Conservation (phyloP, 2,797 vertebrate genomes). For the Oryzias dopingdopingensis region DNA sequence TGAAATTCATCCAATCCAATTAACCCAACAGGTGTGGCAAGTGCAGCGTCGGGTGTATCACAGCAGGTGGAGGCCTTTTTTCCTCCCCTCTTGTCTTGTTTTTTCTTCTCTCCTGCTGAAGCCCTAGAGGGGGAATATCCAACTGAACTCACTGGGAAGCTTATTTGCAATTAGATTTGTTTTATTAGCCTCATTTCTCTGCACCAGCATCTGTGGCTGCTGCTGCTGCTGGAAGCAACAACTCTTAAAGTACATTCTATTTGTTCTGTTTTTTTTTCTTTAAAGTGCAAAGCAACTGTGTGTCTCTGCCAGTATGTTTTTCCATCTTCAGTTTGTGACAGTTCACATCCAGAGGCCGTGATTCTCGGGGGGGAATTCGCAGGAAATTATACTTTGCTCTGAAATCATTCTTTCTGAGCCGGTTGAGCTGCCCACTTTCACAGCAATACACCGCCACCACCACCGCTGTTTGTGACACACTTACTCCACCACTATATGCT, state of each 20-base stretch:
- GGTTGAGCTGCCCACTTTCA: conserved; percentile 51
- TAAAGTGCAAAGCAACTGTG: conserved; percentile 1
- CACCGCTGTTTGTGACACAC: conserved; percentile 55
- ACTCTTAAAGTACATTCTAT: conserved; percentile 13
- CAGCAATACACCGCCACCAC: conserved; percentile 12
- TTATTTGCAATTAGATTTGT: conserved; percentile 75
- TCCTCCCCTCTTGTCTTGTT: conserved; percentile 6
- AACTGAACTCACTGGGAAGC: conserved; percentile 63
- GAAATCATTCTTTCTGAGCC: conserved; percentile 65
- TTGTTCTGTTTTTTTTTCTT: too few relatives aligned
- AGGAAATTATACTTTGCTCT: conserved; percentile 70
- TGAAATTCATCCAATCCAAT: conserved; percentile 60
- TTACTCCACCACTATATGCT: conserved; percentile 52
- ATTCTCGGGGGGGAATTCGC: conserved; percentile 62
- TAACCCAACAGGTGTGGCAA: conserved; percentile 61
- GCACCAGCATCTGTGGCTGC: conserved; percentile 36
- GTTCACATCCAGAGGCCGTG: conserved; percentile 47
- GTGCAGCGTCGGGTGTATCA: conserved; percentile 39
- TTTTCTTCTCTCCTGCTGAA: conserved; percentile 6
- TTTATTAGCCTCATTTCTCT: conserved; percentile 67
- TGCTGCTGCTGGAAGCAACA: conserved; percentile 55
- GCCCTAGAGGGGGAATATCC: conserved; percentile 49
- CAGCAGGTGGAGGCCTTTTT: conserved; percentile 25
- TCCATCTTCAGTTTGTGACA: conserved; percentile 48
- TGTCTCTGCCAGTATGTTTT: conserved; percentile 13